phyloP scores from a whole-genome alignment of 2,797 vertebrate genomes.

The Luscinia megarhynchos region DNA sequence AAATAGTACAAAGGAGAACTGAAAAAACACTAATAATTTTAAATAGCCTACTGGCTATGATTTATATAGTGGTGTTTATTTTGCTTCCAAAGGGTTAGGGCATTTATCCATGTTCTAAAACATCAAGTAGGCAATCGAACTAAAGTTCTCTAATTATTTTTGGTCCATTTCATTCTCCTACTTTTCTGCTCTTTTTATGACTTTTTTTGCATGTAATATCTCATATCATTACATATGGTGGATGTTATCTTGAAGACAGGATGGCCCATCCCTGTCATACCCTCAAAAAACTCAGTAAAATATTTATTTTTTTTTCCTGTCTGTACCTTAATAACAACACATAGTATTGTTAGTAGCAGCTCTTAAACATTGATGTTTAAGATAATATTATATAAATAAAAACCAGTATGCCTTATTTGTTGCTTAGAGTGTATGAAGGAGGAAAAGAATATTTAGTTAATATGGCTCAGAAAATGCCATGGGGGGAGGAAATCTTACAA shows the following conservation, averaged over 20 bases:
- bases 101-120: neutral
- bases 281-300: neutral
- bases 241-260: neutral
- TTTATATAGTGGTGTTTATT: neutral
- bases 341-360: neutral
- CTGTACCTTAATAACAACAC: neutral
- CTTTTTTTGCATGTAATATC: neutral
- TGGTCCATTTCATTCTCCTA: neutral
- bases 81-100: neutral
- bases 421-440: neutral
- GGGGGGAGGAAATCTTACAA: neutral
- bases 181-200: neutral
- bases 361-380: neutral
- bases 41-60: neutral
- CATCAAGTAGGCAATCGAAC: neutral
- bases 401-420: fast-evolving
- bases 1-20: neutral
- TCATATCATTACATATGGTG: neutral
- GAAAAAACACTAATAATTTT: neutral
- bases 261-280: neutral
- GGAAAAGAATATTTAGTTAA: neutral
- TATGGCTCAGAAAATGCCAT: neutral
- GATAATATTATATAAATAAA: neutral
- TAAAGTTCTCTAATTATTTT: neutral
- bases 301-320: neutral